A percentile compares a stretch with the other conserved stretches of the same genome.
Conservation (phyloP, 2,113 vertebrate species). For the Melanerpes formicivorus region DNA sequence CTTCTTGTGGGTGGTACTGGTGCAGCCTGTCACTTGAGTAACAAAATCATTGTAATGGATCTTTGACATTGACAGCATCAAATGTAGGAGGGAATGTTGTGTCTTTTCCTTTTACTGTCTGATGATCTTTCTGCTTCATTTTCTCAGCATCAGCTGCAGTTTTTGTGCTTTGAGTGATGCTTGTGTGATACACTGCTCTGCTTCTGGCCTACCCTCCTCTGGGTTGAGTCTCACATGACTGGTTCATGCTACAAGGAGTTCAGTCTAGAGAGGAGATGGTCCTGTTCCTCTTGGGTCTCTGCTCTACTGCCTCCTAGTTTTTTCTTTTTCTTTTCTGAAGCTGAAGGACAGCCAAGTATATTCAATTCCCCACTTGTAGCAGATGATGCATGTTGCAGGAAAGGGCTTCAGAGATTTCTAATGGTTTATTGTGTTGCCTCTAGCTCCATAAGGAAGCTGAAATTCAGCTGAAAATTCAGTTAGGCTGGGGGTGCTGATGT, state of each 20-base stretch:
- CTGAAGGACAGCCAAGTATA: neutral
- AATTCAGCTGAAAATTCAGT: neutral
- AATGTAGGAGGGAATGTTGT: neutral
- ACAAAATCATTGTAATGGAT: neutral
- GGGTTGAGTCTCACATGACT: neutral
- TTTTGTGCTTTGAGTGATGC: neutral
- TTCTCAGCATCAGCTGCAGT: neutral
- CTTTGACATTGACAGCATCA: neutral
- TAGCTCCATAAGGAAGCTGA: neutral
- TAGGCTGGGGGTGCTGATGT: neutral
- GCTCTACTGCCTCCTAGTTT: neutral
- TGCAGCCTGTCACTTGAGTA: neutral
- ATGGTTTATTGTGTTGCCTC: neutral
- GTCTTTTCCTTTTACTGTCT: neutral
- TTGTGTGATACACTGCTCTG: neutral
- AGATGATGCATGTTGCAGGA: neutral
- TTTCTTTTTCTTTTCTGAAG: neutral
- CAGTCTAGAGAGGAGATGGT: neutral
- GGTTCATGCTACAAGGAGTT: neutral
- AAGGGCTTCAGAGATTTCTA: neutral
- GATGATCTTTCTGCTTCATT: neutral
- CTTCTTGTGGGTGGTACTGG: neutral
- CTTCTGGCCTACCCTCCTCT: neutral
- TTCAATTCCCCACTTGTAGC: neutral
- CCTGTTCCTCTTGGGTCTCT: neutral